A percentile compares a stretch with the other conserved stretches of the same genome.
Evolutionary conservation across 2,888 invertebrate species (phyloP).

Genomic region (Flabesymbios commensalis): DNA sequence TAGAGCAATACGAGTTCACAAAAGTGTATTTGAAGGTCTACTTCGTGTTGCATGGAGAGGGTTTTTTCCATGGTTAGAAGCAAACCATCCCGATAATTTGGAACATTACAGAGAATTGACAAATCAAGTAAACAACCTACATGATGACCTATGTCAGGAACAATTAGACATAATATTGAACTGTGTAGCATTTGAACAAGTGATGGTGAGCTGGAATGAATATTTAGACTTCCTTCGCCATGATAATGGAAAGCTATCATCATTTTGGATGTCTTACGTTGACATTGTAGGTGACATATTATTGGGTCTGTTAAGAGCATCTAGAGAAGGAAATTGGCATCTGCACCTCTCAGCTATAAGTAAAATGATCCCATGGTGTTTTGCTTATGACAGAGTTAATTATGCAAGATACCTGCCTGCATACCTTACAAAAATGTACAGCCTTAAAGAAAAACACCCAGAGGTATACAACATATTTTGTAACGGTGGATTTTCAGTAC

Average conservation of each 20-base stretch:
- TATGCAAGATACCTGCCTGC: conserved; percentile 28
- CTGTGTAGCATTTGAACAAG: background rate
- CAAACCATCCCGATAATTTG: conserved; percentile 5
- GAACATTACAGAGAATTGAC: background rate
- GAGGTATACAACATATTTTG: conserved; percentile 1
- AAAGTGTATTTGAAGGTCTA: conserved; percentile 31
- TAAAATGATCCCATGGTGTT: conserved; percentile 33
- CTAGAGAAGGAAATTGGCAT: conserved; percentile 30
- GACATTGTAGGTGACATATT: conserved; percentile 35
- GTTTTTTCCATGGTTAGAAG: conserved; percentile 10
- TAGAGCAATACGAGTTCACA: conserved; percentile 18
- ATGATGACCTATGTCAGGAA: background rate
- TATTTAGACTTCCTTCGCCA: conserved; percentile 11
- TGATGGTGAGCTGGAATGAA: background rate
- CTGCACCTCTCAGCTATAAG: conserved; percentile 28
- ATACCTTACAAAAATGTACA: no score
- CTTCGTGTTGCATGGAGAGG: conserved; percentile 23
- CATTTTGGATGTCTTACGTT: conserved; percentile 36
- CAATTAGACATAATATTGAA: background rate
- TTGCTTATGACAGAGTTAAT: conserved; percentile 36
- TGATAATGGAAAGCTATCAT: conserved; percentile 19
- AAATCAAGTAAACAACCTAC: background rate
- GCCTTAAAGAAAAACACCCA: conserved; percentile 19
- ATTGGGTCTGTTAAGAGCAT: conserved; percentile 21
- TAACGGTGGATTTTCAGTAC: conserved; percentile 29